Evolutionary conservation across 2,797 vertebrate genomes (phyloP), one percentile per base, ranked within the genome.

Genomic region (Heliangelus exortis): DNA sequence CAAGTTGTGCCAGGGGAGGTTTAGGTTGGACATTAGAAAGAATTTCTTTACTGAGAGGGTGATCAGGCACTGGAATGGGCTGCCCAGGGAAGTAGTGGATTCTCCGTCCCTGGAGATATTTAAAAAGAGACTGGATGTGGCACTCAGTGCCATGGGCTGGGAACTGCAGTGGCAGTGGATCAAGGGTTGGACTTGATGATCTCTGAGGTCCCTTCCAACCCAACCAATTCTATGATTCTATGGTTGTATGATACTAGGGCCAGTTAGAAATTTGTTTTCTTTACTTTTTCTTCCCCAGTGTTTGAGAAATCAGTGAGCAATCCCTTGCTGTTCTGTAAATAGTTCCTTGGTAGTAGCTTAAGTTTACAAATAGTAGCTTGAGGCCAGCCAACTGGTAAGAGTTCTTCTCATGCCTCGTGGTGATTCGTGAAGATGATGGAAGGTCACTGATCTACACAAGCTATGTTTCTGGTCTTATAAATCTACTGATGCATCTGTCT

Each of bases 301-400:
- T 43, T 22, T 84, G 45, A 75, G 66, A 62, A 92, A 69, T 67
- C 65, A 91, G 22, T 21, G 72, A 89, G 33, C 71, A 83, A 36
- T 31, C 18, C 19, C n/a, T 10, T 81, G 62, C 79, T 90, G 47
- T 83, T 88, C 51, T 84, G 14, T 57, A 89, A 94, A 85, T 31
- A 54, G 14, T 59, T 76, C 51, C 22, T 41, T 47, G 34, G 57
- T 66, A 80, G 63, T 41, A 72, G 67, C 43, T 84, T 26, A 51
- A 62, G 57, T 95, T 90, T 78, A 63, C 62, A 67, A 62, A 47
- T 1, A 59, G 58, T 45, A 74, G 29, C 88, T 88, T 54, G 89
- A 39, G 66, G 69, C 55, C n/a, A 65, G 7, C 18, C 66, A 57
- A 8, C 61, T 76, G 55, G 55, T 43, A 79, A 75, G 21, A 65